A percentile compares a stretch with the other conserved stretches of the same genome.
Conservation (phyloP, 2,113 vertebrate species). For the Pteropus alecto region DNA sequence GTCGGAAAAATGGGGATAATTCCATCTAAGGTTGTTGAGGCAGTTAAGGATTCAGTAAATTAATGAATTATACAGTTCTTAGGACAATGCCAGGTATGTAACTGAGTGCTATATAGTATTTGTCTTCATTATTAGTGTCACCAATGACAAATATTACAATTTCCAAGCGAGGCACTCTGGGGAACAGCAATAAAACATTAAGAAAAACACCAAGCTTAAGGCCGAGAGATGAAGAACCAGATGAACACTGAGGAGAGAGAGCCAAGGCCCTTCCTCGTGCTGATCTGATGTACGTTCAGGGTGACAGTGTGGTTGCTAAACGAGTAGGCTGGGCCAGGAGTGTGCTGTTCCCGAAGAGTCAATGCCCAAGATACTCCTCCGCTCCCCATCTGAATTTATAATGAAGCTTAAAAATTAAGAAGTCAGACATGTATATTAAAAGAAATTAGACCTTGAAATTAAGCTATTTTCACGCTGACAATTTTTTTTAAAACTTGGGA, state of each 20-base stretch:
- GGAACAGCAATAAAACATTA: background rate
- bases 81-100: background rate
- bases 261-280: background rate
- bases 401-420: background rate
- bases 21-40: background rate
- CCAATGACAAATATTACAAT: background rate
- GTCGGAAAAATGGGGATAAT: background rate
- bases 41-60: background rate
- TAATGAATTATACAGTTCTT: background rate
- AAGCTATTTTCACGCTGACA: slow-evolving; percentile 1
- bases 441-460: slow-evolving; percentile 6
- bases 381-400: background rate
- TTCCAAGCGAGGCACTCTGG: background rate
- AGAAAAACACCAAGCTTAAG: background rate
- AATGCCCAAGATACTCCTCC: background rate
- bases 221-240: background rate
- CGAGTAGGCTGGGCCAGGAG: background rate
- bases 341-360: background rate
- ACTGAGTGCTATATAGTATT: background rate
- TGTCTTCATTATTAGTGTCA: background rate
- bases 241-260: background rate
- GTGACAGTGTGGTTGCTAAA: rapidly evolving
- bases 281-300: background rate
- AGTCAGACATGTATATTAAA: background rate
- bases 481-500: background rate